Base-by-base conservation (phyloP, 1,140 invertebrate genomes). In the Ostrea denselamellosa region DNA sequence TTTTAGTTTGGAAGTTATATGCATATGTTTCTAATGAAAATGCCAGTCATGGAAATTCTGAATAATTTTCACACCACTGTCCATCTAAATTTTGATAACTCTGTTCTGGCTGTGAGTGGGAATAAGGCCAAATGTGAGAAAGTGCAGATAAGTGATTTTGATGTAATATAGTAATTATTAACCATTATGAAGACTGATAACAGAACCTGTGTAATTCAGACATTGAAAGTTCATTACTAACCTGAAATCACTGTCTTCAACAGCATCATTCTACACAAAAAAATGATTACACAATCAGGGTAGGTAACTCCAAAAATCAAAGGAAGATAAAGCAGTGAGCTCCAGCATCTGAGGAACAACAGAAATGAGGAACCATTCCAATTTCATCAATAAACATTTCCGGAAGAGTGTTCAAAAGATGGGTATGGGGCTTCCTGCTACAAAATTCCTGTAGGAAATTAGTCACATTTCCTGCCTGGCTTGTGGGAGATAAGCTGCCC, bases 11-110 rank as follows among this genome's bases (percentile, higher is more conserved):
- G 56, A 25, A 77, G 25, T 77, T 77, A 28, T 77, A 77, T 77
- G 68, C 68, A 77, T 77, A 77, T 77, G 68, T 77, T 77, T 77
- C 28, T 25, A 77, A 77, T 77, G 68, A 77, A 77, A 77, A 77
- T 77, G 68, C 9, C 68, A 77, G 25, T 8, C 25, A 5, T 28
- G 25, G 28, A 77, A 25, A 77, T 25, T 71, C 9, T 71, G 12
- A 22, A 62, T 2, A 22, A 62, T 19, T 62, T 58, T 62, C 22
- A 71, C 68, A 77, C 28, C 14, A 25, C 22, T 28, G 68, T 77
- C 68, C 14, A 14, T 34, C 28, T 77, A 9, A 77, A 77, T 25
- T 77, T 77, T 14, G 10, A 77, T 77, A 28, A 28, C 25, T 77
- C 14, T 10, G 5, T 34, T 77, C 14, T 44, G 5, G 28, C 28